Base-by-base conservation (phyloP, 2,797 vertebrate species). In the Botia almorhae region DNA sequence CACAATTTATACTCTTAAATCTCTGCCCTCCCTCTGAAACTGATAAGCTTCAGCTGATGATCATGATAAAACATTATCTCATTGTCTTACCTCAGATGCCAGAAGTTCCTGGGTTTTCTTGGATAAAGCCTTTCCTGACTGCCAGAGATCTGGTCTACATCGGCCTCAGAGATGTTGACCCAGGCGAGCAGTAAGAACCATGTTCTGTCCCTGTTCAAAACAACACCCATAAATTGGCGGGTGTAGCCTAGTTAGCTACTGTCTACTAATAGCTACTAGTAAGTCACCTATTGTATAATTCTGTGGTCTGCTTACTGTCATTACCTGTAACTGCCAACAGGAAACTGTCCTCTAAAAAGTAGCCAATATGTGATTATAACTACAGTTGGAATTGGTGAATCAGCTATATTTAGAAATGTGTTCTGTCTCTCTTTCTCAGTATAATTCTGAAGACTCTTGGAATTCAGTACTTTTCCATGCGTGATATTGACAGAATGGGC, bases 401-500 rank as follows among this genome's bases (percentile, higher is more conserved):
- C 16, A 17, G 14, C 16, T 53, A 53, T 14, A 16, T 17, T 17
- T 8, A 43, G 39, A 67, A 67, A 39, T 29, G n/a, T 33, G 7
- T 0, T 70, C 17, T 80, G 39, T 46, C 5, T 78, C 4, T 36
- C 12, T 69, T 68, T 85, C 72, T 81, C 91, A 99, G 98, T 88
- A 93, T 95, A 83, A 96, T 98, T 91, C 89, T 99, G 89, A 99
- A 99, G 92, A 96, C 92, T 73, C 94, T 97, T 69, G 95, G 96
- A 33, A 97, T 99, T 88, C 96, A 96, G 80, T 98, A 96, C 90
- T 99, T 97, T 90, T 96, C 96, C 81, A 99, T 98, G 97, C 94
- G 96, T 82, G 96, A 99, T 46, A 95, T 99, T 4, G 98, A 99
- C 93, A 92, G 92, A 83, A 92, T 99, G 60, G 98, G 98, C 83